Conservation (phyloP, 2,888 invertebrate species). For the Acanthoscelides obtectus region DNA sequence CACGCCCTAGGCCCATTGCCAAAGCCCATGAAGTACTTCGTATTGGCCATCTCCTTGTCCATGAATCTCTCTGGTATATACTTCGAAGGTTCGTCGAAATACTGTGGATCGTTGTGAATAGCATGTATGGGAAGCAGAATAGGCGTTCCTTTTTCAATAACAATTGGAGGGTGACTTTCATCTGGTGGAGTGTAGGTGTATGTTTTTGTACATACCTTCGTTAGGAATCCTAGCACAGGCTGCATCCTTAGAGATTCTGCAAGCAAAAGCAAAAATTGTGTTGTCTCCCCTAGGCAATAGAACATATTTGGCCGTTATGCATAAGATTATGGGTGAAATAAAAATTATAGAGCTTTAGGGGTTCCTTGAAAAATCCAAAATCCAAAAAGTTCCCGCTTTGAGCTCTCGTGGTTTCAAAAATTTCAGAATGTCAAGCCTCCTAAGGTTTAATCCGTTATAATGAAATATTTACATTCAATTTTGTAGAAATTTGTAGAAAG, state of each 20-base stretch:
- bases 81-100: conserved; percentile 42
- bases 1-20: conserved; percentile 39
- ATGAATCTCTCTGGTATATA: conserved; percentile 45
- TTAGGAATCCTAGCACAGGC: conserved; percentile 16
- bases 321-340: no score
- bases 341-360: no score
- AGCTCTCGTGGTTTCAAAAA: no score
- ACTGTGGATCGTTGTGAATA: conserved; percentile 41
- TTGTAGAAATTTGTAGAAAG: no score
- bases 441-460: no score
- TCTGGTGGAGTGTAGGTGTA: conserved; percentile 26
- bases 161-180: conserved; percentile 21
- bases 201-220: conserved; percentile 29
- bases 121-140: conserved; percentile 37
- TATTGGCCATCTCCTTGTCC: conserved; percentile 27
- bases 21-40: conserved; percentile 34
- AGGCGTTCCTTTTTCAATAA: conserved; percentile 33
- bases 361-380: no score
- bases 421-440: no score
- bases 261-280: conserved; percentile 9
- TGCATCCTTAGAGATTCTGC: conserved; percentile 22
- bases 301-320: no score
- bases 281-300: no score
- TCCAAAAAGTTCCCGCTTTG: no score
- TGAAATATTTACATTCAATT: no score